These are phyloP conservation scores for Drosophila percnosoma DNA, from an alignment of 2,888 invertebrate species.

Conservation along the genomic window DNA sequence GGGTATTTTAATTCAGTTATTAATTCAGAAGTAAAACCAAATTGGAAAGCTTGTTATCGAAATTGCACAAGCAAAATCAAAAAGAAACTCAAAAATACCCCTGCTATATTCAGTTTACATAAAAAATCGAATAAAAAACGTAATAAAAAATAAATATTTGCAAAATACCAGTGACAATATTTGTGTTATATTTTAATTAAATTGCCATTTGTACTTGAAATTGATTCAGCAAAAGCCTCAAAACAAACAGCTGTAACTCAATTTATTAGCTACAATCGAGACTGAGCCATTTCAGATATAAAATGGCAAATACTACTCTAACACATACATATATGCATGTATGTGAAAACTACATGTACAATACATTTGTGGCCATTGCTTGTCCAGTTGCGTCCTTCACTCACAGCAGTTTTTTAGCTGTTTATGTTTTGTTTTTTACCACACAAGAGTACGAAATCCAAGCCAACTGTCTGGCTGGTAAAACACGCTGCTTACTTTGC, in stretches of 20 bases:
- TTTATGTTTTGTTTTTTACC: neutral
- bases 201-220: neutral
- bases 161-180: neutral
- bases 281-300: neutral
- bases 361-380: neutral
- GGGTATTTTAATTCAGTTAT: neutral
- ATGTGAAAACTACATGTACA: neutral
- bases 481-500: slow-evolving; percentile 18
- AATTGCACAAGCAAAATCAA: neutral
- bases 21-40: neutral
- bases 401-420: slow-evolving; percentile 12
- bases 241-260: neutral
- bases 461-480: slow-evolving; percentile 22
- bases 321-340: neutral
- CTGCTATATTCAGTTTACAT: neutral
- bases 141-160: neutral
- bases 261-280: neutral
- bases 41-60: no score
- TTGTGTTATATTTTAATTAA: neutral
- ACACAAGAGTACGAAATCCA: slow-evolving; percentile 33
- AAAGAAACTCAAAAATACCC: neutral
- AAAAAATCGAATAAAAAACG: neutral
- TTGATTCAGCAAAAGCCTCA: neutral
- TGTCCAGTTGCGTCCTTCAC: slow-evolving; percentile 9
- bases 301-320: neutral